These are phyloP conservation scores for Eilema depressum DNA, from an alignment of 2,888 invertebrate genomes.

Conservation along the genomic window DNA sequence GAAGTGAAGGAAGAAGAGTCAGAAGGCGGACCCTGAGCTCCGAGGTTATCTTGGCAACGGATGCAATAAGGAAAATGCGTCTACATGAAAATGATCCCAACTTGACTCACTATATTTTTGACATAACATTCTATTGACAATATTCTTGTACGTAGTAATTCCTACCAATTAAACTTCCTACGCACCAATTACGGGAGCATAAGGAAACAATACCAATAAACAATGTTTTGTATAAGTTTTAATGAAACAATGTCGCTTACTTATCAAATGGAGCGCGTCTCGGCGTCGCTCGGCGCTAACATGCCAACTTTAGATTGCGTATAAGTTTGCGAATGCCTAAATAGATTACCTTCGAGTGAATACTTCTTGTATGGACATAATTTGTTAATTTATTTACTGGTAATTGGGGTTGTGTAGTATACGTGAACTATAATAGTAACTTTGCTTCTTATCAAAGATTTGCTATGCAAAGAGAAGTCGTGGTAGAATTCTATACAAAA, in stretches of 20 bases:
- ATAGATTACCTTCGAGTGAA: slow-evolving; percentile 19
- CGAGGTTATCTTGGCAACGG: no score
- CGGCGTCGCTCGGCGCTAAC: slow-evolving; percentile 12
- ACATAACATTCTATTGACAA: not conserved
- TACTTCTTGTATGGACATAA: not conserved
- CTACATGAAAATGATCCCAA: no score
- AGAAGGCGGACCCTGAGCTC: no score
- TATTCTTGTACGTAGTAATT: not conserved
- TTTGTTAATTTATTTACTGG: not conserved
- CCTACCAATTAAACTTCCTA: slow-evolving; percentile 5
- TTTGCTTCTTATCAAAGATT: no score
- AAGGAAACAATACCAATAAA: slow-evolving; percentile 11
- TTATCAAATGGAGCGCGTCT: slow-evolving; percentile 27
- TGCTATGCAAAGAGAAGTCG: no score
- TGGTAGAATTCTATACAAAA: no score
- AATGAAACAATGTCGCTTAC: slow-evolving; percentile 35
- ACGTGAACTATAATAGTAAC: not conserved
- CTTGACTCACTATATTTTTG: no score
- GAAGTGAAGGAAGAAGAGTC: no score
- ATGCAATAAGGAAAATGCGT: no score
- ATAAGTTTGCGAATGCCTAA: slow-evolving; percentile 23
- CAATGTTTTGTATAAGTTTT: slow-evolving; percentile 21
- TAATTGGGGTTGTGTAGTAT: not conserved
- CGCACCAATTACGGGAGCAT: not conserved
- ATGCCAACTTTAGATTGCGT: slow-evolving; percentile 39